Evolutionary conservation across 2,113 vertebrate genomes (phyloP), one percentile per base, ranked within the genome.

Genomic region (Rhizomys pruinosus): DNA sequence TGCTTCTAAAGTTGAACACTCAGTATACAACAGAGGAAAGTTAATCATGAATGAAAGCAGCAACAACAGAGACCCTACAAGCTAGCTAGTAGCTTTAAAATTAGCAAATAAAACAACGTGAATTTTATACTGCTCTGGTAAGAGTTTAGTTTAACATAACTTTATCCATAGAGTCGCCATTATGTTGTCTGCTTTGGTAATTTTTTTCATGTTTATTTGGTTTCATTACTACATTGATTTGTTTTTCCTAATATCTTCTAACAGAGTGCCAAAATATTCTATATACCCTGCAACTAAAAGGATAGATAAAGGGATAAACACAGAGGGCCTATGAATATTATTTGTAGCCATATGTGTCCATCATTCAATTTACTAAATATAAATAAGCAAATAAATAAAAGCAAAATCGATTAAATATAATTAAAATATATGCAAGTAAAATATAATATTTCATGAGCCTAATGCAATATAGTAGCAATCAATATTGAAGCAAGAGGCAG

Each of bases 1-100:
- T 19, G 8, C 55, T 52, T 61, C 9, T 80, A 39, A 19, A 61
- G 20, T 39, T 61, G 39, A 37, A 64, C 39, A 61, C 7, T 32
- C 27, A 73, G 23, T 2, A 64, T 20, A 39, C 4, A 42, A 2
- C 13, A 42, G n/a, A 64, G 32, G 3, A 64, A 29, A 12, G 11
- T 52, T 23, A 87, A 27, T 32, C 25, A 29, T 37, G 22, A 2
- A 27, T 8, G 10, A 57, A 44, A 69, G 5, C 11, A 61, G 16
- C 29, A 19, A 0, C 37, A 9, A 16, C 32, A 11, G 4, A 44
- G 8, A 32, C 11, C 11, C 23, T 5, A 52, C 6, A 27, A 39
- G 29, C 6, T 55, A 42, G 4, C 12, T 7, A 66, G 9, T 16
- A 7, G 3, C 17, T 5, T 73, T 64, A 8, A 39, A 73, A 55